Conservation (phyloP, 1,140 invertebrate species). For the Rhopalosiphum padi region DNA sequence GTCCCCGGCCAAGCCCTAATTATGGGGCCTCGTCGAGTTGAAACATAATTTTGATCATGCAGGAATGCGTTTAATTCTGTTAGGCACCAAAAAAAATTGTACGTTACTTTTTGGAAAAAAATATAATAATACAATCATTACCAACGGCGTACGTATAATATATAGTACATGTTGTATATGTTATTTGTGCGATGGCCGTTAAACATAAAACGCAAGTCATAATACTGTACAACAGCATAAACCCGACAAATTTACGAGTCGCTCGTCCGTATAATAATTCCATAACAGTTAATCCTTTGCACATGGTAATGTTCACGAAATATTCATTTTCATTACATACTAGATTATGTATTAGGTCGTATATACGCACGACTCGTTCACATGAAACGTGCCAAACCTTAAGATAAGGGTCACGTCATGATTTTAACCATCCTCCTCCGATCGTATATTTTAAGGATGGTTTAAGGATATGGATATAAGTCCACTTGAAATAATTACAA, state of each 20-base stretch:
- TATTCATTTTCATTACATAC: neutral
- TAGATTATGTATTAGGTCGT: neutral
- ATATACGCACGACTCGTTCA: neutral
- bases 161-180: neutral
- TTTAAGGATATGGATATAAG: neutral
- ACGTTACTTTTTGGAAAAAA: neutral
- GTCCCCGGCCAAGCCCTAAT: neutral
- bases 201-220: conserved; percentile 9
- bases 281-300: neutral
- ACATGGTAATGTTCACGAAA: neutral
- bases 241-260: neutral
- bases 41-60: neutral
- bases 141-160: neutral
- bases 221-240: neutral
- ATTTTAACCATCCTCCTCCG: neutral
- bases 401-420: conserved; percentile 2
- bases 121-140: neutral
- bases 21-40: neutral
- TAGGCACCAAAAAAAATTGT: neutral
- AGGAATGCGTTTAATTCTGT: neutral
- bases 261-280: neutral
- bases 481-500: neutral
- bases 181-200: neutral
- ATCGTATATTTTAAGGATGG: neutral
- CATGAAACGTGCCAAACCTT: conserved; percentile 2